Evolutionary conservation across 2,888 invertebrate genomes (phyloP), one percentile per base, ranked within the genome.

Genomic region (Agrypnus murinus): DNA sequence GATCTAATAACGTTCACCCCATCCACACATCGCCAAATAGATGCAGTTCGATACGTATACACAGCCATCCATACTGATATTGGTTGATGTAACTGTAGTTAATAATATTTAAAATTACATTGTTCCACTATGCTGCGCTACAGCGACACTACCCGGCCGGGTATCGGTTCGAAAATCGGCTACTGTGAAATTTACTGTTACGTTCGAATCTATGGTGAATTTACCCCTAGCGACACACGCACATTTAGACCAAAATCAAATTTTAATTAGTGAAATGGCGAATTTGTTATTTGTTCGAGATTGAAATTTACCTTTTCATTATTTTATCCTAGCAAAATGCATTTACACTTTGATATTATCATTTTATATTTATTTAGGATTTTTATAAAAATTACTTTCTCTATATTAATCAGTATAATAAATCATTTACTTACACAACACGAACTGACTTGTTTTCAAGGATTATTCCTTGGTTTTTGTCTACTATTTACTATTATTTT

Each of bases 71-170:
- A 55, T 46, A 45, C 32, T 36, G 15, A 55, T 62, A 62, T 43
- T 55, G 58, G 36, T 25, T 40, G 48, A 12, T 53, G 63, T 38
- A 17, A 32, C 31, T 34, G n/a, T 25, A 50, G 50, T 40, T 53
- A 45, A 31, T 50, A 59, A 58, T 25, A 25, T 65, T 59, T 64
- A 64, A 69, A 69, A 65, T 43, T 65, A 53, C 64, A 69, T 65
- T 65, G 64, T 64, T 58, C 69, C 64, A 46, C 65, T 58, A 50
- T 53, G 59, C 14, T 65, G 65, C 55, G 34, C 45, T 15, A 45
- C 15, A 45, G 50, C 38, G 55, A 55, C 55, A 43, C 32, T 50
- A 40, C 25, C 25, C n/a, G n/a, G n/a, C n/a, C n/a, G n/a, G 5
- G 5, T 31, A 46, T 53, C 64, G 38, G 53, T 53, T 34, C 36